Evolutionary conservation across 2,113 vertebrate genomes (phyloP).

Genomic region (Euleptes europaea): DNA sequence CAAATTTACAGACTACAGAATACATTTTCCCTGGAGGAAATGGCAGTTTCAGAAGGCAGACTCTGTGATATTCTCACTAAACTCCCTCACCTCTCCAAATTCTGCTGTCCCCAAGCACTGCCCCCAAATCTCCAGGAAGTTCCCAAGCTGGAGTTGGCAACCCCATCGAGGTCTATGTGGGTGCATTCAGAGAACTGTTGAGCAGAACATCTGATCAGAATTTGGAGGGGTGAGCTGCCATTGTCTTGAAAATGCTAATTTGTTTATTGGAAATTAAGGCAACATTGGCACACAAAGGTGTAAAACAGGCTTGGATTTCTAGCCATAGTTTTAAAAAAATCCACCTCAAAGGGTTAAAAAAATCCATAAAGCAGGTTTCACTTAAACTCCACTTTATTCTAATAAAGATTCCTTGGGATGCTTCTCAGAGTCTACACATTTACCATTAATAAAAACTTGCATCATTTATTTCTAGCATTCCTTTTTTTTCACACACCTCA

Average conservation of each 20-base stretch:
- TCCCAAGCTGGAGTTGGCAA: too few relatives aligned
- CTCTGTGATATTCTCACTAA: too few relatives aligned
- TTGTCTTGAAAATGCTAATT: not conserved
- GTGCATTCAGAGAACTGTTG: not conserved
- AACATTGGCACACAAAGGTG: not conserved
- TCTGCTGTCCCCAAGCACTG: too few relatives aligned
- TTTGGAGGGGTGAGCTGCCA: not conserved
- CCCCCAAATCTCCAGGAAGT: not conserved
- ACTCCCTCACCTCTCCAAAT: too few relatives aligned
- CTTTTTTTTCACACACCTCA: not conserved
- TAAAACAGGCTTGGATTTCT: not conserved
- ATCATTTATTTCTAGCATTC: not conserved
- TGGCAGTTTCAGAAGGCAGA: too few relatives aligned
- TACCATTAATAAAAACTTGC: not conserved
- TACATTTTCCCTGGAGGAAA: too few relatives aligned
- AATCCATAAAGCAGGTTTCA: too few relatives aligned
- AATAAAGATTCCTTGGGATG: not conserved
- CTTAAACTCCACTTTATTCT: too few relatives aligned
- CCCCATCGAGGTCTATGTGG: not conserved
- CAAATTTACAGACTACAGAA: too few relatives aligned
- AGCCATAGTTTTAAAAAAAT: not conserved
- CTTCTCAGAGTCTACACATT: not conserved
- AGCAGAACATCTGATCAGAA: not conserved
- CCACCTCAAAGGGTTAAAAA: too few relatives aligned
- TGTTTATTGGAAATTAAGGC: not conserved